Base-by-base conservation (phyloP, 2,888 invertebrate genomes). In the Carterocephalus palaemon region DNA sequence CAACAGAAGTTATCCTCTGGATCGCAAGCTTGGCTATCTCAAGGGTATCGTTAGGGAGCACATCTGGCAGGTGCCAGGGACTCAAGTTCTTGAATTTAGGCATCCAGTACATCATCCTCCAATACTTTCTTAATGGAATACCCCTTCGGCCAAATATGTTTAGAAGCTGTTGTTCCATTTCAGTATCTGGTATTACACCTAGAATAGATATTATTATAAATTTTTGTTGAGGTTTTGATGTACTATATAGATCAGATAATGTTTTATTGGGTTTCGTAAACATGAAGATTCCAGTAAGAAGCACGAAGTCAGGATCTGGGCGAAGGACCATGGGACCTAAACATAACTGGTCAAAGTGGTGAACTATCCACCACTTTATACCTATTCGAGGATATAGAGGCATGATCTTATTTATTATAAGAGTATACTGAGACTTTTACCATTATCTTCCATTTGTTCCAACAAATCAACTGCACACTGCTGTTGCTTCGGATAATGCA, bases 401-500 rank as follows among this genome's bases (percentile, higher is more conserved):
- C n/a, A 12, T 45, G 20, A 41, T 43, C 33, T 22, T 48, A 52
- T 46, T 16, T 16, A 8, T 9, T 7, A 26, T n/a, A 15, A 31
- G 3, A 3, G 1, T 3, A 8, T 22, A 34, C 6, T 7, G 7
- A 22, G 22, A 39, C 42, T 61, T 59, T 65, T 79, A 93, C 95
- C 93, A 75, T 95, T 92, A 56, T 93, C 90, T 88, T 99, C 98
- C 99, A 99, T 99, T 87, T 97, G 93, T 60, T 95, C 93, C 15
- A 98, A 79, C 38, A 99, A 70, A 69, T 95, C 94, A n/a, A 97
- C 91, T 23, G 93, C 93, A 76, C 96, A 96, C 52, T 96, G 93
- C 64, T 99, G 99, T 66, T 99, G 99, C 70, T 95, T 95, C 0
- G 98, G 97, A 83, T 94, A 98, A 73, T 98, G 96, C 91, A 93